Evolutionary conservation across 1,140 invertebrate species (phyloP), one percentile per base, ranked within the genome.

Genomic region (Bombus confusus): DNA sequence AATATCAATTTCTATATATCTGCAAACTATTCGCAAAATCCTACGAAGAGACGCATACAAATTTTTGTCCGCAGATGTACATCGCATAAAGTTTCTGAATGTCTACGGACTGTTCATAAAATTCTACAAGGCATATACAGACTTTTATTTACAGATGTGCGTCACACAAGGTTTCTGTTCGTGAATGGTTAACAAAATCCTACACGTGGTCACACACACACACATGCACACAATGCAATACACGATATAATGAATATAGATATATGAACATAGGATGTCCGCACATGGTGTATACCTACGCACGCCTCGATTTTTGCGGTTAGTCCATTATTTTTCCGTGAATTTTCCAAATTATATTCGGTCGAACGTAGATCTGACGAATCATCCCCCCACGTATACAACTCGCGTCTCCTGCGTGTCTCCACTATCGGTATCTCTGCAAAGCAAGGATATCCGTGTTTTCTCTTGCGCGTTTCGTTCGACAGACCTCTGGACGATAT

Each of bases 401-500:
- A 6, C 6, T 8, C 6, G 47, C 6, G 6, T 1, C 31, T 13
- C 10, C 28, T 8, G 1, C 39, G 25, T 66, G 34, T 34, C 22
- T 31, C 18, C 25, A 12, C 8, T 25, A 64, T 64, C 52, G 75
- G 15, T 41, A 64, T 64, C 28, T 34, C 18, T 15, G 37, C 31
- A 28, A 64, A 57, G 37, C 81, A 52, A 41, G n/a, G 81, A 77
- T 69, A 43, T 74, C 57, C 37, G n/a, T 37, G 41, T 77, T 75
- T 62, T 37, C 31, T 43, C 28, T 28, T 8, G 25, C n/a, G 39
- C 15, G 9, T 62, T 6, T n/a, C 64, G 34, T 28, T 71, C 82
- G 18, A 78, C 31, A 68, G 57, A 47, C 47, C n/a, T n/a, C 22
- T 2, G 22, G 25, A 18, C 81, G 74, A 43, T 85, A 85, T 81